phyloP scores from a whole-genome alignment of 2,113 vertebrate species.

The Ophthalmolycus amberensis region DNA sequence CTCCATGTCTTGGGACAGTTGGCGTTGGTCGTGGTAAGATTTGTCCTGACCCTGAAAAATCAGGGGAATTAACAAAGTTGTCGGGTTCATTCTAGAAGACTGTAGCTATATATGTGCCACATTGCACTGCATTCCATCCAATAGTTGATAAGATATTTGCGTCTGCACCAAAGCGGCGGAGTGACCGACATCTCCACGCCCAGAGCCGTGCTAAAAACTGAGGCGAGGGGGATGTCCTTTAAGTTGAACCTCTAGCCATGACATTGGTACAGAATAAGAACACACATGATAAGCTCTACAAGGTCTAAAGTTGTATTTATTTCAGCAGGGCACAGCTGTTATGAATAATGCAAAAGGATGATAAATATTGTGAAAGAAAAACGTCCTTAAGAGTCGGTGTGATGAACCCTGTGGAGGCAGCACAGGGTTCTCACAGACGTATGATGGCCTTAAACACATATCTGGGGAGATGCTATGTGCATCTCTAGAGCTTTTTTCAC shows the following conservation, averaged over 20 bases:
- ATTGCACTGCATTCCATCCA: background rate
- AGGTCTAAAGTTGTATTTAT: constrained; percentile 21
- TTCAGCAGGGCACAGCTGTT: constrained; percentile 15
- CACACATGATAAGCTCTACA: constrained; percentile 33
- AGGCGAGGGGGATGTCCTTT: background rate
- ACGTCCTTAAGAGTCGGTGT: background rate
- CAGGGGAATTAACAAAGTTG: background rate
- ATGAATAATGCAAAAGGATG: constrained; percentile 52
- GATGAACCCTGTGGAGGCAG: constrained; percentile 36
- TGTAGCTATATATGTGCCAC: background rate
- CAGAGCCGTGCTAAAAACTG: background rate
- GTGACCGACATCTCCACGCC: background rate
- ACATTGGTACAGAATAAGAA: constrained; percentile 14
- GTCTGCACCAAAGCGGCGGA: background rate
- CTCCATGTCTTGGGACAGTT: background rate
- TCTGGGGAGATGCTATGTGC: constrained; percentile 34
- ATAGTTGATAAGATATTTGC: background rate
- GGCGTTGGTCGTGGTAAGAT: background rate
- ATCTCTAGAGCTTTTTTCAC: constrained; percentile 51
- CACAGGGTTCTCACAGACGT: constrained; percentile 47
- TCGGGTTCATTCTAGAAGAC: background rate
- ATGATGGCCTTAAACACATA: constrained; percentile 28
- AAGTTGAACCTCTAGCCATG: background rate
- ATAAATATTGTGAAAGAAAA: constrained; percentile 29
- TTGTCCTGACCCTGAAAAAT: background rate